These are phyloP conservation scores for Drosophila meridionalis DNA, from an alignment of 2,888 invertebrate species.

Conservation along the genomic window DNA sequence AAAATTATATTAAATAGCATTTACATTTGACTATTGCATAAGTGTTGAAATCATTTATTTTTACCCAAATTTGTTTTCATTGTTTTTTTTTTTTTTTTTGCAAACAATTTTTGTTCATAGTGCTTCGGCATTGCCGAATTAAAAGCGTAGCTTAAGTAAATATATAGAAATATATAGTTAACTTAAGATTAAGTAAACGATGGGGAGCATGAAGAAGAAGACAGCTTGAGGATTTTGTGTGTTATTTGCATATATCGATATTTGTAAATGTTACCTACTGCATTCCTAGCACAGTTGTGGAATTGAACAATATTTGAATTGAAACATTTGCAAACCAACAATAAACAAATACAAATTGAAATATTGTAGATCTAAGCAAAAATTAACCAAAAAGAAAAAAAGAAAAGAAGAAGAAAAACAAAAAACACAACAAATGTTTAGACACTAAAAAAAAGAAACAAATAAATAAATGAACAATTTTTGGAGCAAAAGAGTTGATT, in stretches of 20 bases:
- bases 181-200: background rate
- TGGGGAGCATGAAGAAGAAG: background rate
- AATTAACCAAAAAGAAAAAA: constrained; percentile 2
- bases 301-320: constrained; percentile 74
- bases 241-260: constrained; percentile 35
- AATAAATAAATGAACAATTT: constrained; percentile 8
- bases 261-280: constrained; percentile 67
- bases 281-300: constrained; percentile 80
- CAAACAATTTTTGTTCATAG: constrained; percentile 11
- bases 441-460: constrained; percentile 1
- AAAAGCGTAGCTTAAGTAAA: constrained; percentile 42
- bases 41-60: constrained; percentile 4
- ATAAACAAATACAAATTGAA: constrained; percentile 48
- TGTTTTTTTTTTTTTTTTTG: constrained; percentile 7
- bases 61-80: background rate
- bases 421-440: constrained; percentile 7
- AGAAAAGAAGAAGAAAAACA: constrained; percentile 8
- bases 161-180: background rate
- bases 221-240: constrained; percentile 32
- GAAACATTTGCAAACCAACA: constrained; percentile 46
- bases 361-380: constrained; percentile 34
- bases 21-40: constrained; percentile 24
- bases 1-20: background rate
- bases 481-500: constrained; percentile 10
- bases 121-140: constrained; percentile 67